Conservation (phyloP, 1,140 invertebrate species). For the Venturia canescens region DNA sequence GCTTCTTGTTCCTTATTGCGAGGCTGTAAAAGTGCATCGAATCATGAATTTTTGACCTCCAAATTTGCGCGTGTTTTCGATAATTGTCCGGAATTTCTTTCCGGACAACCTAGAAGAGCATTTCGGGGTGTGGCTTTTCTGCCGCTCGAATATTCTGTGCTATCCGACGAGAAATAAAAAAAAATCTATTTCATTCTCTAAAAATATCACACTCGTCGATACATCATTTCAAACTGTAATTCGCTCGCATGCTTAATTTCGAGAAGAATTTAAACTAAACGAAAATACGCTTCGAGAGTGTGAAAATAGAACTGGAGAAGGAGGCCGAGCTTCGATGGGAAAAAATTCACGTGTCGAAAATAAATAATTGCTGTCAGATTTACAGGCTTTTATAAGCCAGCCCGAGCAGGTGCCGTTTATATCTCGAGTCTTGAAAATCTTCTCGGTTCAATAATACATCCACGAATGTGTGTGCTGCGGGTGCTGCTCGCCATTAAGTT, state of each 20-base stretch:
- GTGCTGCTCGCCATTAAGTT: background rate
- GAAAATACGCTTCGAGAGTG: background rate
- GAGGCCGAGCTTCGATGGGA: background rate
- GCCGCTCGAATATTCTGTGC: too few relatives aligned
- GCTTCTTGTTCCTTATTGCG: slow-evolving; percentile 95
- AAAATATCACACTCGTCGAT: too few relatives aligned
- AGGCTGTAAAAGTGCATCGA: slow-evolving; percentile 75
- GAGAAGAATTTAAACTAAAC: background rate
- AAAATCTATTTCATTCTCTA: too few relatives aligned
- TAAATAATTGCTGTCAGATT: slow-evolving; percentile 26
- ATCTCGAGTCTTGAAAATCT: slow-evolving; percentile 13
- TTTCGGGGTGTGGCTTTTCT: too few relatives aligned
- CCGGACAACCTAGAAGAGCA: too few relatives aligned
- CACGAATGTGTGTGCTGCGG: too few relatives aligned
- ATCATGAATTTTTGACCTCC: background rate
- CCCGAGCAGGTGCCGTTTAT: background rate
- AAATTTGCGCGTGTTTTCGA: background rate
- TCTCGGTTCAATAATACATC: background rate
- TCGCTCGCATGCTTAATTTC: background rate
- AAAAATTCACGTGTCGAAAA: slow-evolving; percentile 29
- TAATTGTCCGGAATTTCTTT: background rate
- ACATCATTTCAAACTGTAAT: background rate
- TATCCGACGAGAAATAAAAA: too few relatives aligned
- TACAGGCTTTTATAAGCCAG: slow-evolving; percentile 2
- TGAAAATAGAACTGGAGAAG: slow-evolving; percentile 18